Evolutionary conservation across 1,140 invertebrate genomes (phyloP).

Genomic region (Polypedilum vanderplanki): DNA sequence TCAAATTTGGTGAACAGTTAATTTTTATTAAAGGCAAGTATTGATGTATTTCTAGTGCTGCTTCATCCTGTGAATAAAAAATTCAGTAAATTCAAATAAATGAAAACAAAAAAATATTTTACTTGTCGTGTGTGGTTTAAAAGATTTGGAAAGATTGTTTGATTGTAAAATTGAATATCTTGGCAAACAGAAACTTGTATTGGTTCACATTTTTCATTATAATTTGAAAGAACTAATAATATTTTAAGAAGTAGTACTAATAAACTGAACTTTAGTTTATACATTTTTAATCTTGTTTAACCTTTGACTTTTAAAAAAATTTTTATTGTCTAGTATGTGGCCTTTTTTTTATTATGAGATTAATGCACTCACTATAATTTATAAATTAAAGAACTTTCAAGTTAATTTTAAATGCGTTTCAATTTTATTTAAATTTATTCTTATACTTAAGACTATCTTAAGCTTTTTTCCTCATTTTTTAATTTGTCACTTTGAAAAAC

Average conservation of each 20-base stretch:
- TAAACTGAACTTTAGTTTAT: not conserved
- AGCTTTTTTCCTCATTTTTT: too few species aligned
- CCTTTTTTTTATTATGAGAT: too few species aligned
- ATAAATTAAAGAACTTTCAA: too few species aligned
- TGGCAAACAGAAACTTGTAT: slow-evolving; percentile 83
- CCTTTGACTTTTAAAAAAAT: too few species aligned
- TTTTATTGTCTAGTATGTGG: too few species aligned
- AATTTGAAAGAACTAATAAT: too few species aligned
- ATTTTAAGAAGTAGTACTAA: not conserved
- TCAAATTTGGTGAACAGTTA: slow-evolving; percentile 86
- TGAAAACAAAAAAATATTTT: not conserved
- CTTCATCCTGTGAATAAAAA: slow-evolving; percentile 59
- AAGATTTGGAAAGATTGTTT: slow-evolving; percentile 94
- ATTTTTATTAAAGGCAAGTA: slow-evolving; percentile 93
- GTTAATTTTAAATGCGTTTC: too few species aligned
- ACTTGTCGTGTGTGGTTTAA: slow-evolving; percentile 82
- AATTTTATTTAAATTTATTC: too few species aligned
- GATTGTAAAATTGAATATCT: slow-evolving; percentile 81
- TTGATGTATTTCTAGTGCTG: slow-evolving; percentile 85
- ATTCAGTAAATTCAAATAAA: too few species aligned
- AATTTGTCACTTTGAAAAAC: too few species aligned
- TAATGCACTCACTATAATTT: too few species aligned
- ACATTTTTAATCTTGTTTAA: not conserved
- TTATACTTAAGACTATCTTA: too few species aligned
- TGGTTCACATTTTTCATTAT: slow-evolving; percentile 66